A percentile compares a stretch with the other conserved stretches of the same genome.
Evolutionary conservation across 1,140 invertebrate species (phyloP).

Genomic region (Heterodera carotae): DNA sequence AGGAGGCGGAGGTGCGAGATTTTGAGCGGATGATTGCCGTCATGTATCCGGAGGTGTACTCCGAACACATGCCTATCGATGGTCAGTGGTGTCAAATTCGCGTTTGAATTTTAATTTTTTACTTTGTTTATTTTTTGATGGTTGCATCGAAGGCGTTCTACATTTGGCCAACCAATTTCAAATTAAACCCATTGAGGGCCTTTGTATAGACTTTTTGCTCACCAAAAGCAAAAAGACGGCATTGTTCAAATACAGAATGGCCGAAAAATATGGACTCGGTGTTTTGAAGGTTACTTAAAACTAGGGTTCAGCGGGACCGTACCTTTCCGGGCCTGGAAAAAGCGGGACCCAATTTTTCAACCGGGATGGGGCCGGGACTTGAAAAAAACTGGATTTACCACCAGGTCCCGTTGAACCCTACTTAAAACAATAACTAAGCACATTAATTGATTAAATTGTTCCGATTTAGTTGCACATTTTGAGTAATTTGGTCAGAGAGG

Average conservation of each 20-base stretch:
- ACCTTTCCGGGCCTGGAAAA: too few relatives aligned
- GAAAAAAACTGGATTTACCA: too few relatives aligned
- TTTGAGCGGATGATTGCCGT: too few relatives aligned
- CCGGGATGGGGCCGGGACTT: too few relatives aligned
- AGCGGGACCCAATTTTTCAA: too few relatives aligned
- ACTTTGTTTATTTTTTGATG: neutral
- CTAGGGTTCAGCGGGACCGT: too few relatives aligned
- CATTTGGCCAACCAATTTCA: too few relatives aligned
- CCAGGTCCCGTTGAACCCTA: too few relatives aligned
- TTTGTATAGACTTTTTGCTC: neutral
- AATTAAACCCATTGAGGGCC: neutral
- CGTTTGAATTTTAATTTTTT: too few relatives aligned
- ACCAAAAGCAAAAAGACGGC: neutral
- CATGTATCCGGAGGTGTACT: too few relatives aligned
- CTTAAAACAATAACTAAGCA: too few relatives aligned
- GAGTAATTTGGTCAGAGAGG: neutral
- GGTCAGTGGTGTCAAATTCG: neutral
- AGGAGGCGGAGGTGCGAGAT: neutral
- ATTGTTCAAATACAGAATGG: neutral
- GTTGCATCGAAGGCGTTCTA: neutral
- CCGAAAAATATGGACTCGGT: neutral
- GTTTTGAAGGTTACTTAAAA: conserved; percentile 1
- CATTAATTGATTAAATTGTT: too few relatives aligned
- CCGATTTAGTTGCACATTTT: neutral
- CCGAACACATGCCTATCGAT: neutral